Evolutionary conservation across 2,888 invertebrate genomes (phyloP).

Genomic region (Lasioglossum marginatum): DNA sequence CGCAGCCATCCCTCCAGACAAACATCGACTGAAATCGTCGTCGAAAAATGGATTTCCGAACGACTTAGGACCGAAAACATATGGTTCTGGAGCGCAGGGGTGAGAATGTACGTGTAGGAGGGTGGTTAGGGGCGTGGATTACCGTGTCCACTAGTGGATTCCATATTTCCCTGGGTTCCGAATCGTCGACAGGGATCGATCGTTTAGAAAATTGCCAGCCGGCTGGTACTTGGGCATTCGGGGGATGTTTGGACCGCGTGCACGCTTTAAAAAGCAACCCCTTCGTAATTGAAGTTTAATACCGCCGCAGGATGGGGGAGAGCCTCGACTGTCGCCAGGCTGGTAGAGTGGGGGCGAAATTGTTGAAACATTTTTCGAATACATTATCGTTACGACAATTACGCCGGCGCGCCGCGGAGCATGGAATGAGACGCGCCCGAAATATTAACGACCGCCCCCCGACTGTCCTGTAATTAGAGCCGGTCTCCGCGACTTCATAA

Average conservation of each 20-base stretch:
- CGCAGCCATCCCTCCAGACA: background rate
- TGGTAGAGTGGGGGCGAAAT: conserved; percentile 6
- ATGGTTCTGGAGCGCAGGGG: background rate
- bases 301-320: background rate
- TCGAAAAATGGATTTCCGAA: background rate
- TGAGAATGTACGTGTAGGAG: background rate
- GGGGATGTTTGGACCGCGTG: conserved; percentile 18
- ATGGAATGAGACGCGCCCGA: conserved; percentile 4
- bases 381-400: conserved; percentile 17
- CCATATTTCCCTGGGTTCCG: conserved; percentile 24
- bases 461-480: conserved; percentile 2
- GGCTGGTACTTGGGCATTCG: conserved; percentile 1
- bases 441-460: conserved; percentile 10
- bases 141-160: conserved; percentile 36
- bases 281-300: conserved; percentile 31
- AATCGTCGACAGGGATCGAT: conserved; percentile 22
- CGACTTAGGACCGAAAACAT: background rate
- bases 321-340: background rate
- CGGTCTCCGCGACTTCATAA: conserved; percentile 1
- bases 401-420: background rate
- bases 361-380: conserved; percentile 37
- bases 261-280: conserved; percentile 8
- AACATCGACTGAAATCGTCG: background rate
- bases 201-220: conserved; percentile 24
- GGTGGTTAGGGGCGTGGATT: conserved; percentile 19